These are phyloP conservation scores for Corythoichthys haematopterus DNA, from an alignment of 2,113 vertebrate species.

Conservation along the genomic window DNA sequence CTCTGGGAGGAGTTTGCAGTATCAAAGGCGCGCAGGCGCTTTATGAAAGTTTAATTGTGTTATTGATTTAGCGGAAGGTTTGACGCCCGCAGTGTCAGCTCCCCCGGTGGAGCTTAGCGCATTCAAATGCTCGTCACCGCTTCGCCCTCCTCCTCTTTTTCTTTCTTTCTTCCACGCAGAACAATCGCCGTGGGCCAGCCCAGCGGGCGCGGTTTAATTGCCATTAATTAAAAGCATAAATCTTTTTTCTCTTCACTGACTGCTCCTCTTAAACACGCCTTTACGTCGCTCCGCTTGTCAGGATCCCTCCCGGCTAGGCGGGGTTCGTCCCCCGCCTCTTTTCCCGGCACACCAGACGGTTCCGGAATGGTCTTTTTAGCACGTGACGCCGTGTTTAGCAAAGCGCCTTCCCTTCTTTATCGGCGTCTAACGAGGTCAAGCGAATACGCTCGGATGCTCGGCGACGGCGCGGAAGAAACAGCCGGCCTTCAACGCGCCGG, in stretches of 20 bases:
- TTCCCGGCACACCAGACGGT: slow-evolving; percentile 72
- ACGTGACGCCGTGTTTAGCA: slow-evolving; percentile 92
- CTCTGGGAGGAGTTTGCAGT: slow-evolving; percentile 95
- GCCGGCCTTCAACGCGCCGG: slow-evolving; percentile 86
- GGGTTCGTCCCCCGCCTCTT: slow-evolving; percentile 81
- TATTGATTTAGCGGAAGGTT: slow-evolving; percentile 99
- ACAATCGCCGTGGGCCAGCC: slow-evolving; percentile 99
- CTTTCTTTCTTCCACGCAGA: slow-evolving; percentile 81
- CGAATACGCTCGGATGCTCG: slow-evolving; percentile 95
- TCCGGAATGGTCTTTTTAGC: slow-evolving; percentile 89
- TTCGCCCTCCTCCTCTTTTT: slow-evolving; percentile 80
- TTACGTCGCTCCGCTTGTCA: slow-evolving; percentile 87
- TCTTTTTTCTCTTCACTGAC: slow-evolving; percentile 97
- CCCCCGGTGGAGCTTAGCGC: slow-evolving; percentile 99
- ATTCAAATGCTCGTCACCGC: slow-evolving; percentile 99
- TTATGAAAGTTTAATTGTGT: slow-evolving; percentile 99
- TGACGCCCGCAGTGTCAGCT: slow-evolving; percentile 99
- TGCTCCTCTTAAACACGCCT: slow-evolving; percentile 96
- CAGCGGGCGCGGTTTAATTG: slow-evolving; percentile 99
- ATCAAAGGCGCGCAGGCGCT: slow-evolving; percentile 96
- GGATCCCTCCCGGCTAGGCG: slow-evolving; percentile 96
- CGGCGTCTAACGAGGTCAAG: slow-evolving; percentile 99
- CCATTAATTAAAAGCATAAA: slow-evolving; percentile 99
- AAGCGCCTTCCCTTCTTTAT: slow-evolving; percentile 97
- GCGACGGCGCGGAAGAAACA: slow-evolving; percentile 94